A percentile compares a stretch with the other conserved stretches of the same genome.
These are phyloP conservation scores for Microplitis demolitor DNA, from an alignment of 1,140 invertebrate genomes.

Conservation along the genomic window DNA sequence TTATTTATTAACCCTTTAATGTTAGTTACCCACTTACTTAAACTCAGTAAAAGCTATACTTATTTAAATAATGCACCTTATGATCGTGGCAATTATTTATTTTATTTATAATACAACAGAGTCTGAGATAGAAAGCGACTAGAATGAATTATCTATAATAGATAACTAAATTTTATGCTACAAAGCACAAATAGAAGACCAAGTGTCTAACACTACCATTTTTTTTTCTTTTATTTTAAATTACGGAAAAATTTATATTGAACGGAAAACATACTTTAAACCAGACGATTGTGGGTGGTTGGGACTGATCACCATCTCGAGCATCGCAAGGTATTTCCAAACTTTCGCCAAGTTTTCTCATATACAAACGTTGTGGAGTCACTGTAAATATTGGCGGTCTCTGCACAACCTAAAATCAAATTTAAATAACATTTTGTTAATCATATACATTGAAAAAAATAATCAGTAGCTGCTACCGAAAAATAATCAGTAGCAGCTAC, in stretches of 20 bases:
- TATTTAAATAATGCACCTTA: slow-evolving; percentile 22
- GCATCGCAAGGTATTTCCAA: slow-evolving; percentile 86
- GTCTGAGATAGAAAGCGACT: background rate
- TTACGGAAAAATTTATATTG: slow-evolving; percentile 24
- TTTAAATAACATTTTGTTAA: background rate
- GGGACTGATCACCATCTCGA: slow-evolving; percentile 72
- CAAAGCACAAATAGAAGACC: slow-evolving; percentile 6
- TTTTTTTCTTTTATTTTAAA: background rate
- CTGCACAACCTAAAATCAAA: slow-evolving; percentile 71
- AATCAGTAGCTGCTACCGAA: too few species aligned
- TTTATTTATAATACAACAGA: slow-evolving; percentile 25
- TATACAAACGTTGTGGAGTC: slow-evolving; percentile 79
- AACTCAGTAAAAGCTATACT: background rate
- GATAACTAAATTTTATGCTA: background rate
- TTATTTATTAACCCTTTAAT: background rate
- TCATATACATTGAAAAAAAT: too few species aligned
- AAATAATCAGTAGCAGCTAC: too few species aligned
- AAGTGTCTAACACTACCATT: background rate
- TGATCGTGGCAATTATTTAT: slow-evolving; percentile 23
- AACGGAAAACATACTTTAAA: slow-evolving; percentile 71
- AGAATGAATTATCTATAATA: background rate
- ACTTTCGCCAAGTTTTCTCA: slow-evolving; percentile 79
- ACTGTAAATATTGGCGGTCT: slow-evolving; percentile 79
- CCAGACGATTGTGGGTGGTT: slow-evolving; percentile 83
- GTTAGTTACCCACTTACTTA: slow-evolving; percentile 8